Base-by-base conservation (phyloP, 2,797 vertebrate genomes). In the Acanthornis magna region DNA sequence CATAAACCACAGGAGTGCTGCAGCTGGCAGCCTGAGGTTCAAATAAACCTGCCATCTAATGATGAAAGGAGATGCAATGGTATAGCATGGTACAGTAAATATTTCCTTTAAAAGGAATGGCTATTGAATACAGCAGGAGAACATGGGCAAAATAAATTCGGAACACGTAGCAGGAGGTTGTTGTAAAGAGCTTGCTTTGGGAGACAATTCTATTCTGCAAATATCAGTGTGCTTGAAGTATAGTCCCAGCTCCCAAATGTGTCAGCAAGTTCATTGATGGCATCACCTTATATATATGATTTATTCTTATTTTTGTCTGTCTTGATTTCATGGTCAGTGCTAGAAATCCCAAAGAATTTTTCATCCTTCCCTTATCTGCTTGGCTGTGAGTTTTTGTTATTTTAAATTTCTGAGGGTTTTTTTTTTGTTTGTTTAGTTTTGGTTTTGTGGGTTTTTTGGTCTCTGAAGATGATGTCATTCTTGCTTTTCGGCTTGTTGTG, bases 321-420 rank as follows among this genome's bases (percentile, higher is more conserved):
- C 68, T 79, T 85, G 25, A 74, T 93, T 89, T 91, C 42, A 27
- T 27, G 30, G 34, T 88, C 75, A 62, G 29, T 63, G 40, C 12
- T 45, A 85, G 80, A 93, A 95, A 81, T 74, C 7, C 22, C 20
- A 40, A 58, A 95, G 21, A 89, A 85, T 55, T 68, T 92, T 91
- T 79, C 40, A 57, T 38, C 32, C 9, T 71, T 29, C 11, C 21
- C 8, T 22, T 53, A 9, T 42, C 43, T 67, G 38, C 29, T 57
- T 75, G 40, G 25, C 25, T 66, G 38, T 5, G 47, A 15, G 4
- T 13, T 40, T 76, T 63, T 75, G 20, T 42, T 55, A 21, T 1
- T 77, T 61, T 45, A 26, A n/a, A 1, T 54, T 60, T 54, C 26
- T 48, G 32, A 8, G 14, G 10, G 3, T 5, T 12, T 53, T 67